These are phyloP conservation scores for Drosophila burlai DNA, from an alignment of 1,140 invertebrate species.

Conservation along the genomic window DNA sequence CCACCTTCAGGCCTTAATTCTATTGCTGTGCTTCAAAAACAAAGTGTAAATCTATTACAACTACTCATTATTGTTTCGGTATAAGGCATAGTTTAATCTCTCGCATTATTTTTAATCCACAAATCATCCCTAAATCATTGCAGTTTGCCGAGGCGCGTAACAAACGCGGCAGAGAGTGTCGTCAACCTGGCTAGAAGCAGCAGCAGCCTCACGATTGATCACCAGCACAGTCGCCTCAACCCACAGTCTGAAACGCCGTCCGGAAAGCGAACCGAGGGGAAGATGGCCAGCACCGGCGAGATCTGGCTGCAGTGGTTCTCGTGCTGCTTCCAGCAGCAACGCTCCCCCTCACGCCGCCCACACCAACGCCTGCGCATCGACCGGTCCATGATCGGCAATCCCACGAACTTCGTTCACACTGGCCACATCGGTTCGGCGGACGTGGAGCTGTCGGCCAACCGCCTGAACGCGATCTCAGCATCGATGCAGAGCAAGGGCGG, in stretches of 20 bases:
- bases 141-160: slow-evolving; percentile 37
- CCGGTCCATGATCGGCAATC: slow-evolving; percentile 95
- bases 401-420: slow-evolving; percentile 97
- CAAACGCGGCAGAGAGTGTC: slow-evolving; percentile 28
- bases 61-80: background rate
- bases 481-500: slow-evolving; percentile 96
- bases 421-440: slow-evolving; percentile 93
- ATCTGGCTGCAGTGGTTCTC: slow-evolving; percentile 95
- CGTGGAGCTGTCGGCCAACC: slow-evolving; percentile 90
- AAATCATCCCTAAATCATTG: slow-evolving; percentile 12
- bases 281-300: slow-evolving; percentile 90
- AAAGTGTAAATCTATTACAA: background rate
- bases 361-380: slow-evolving; percentile 92
- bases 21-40: background rate
- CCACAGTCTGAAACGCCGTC: slow-evolving; percentile 63
- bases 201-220: slow-evolving; percentile 43
- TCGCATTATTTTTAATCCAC: too few relatives aligned
- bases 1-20: background rate
- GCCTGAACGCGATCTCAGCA: slow-evolving; percentile 91
- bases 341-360: slow-evolving; percentile 88
- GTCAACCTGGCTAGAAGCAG: slow-evolving; percentile 64
- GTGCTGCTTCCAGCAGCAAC: slow-evolving; percentile 92
- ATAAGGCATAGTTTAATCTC: background rate
- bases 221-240: slow-evolving; percentile 29
- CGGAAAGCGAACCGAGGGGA: slow-evolving; percentile 53